Conservation (phyloP, 2,888 invertebrate species). For the Coremacera marginata region DNA sequence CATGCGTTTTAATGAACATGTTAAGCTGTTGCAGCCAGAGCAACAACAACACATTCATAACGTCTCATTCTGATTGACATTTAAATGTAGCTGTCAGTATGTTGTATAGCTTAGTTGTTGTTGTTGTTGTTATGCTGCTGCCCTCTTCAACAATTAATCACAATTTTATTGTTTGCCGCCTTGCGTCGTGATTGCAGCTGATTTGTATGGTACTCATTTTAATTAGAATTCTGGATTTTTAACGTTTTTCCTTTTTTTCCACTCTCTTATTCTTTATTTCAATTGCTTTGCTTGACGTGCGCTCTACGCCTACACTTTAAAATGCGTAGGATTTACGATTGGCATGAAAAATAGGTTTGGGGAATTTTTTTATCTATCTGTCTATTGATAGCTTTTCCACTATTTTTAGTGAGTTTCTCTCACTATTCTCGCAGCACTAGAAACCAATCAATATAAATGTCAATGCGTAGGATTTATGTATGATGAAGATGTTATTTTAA, state of each 20-base stretch:
- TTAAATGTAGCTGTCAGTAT: constrained; percentile 48
- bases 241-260: not conserved
- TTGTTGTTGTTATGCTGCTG: constrained; percentile 15
- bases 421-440: not conserved
- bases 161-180: constrained; percentile 15
- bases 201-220: constrained; percentile 25
- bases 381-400: not conserved
- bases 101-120: constrained; percentile 7
- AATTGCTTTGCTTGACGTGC: not conserved
- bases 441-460: constrained; percentile 16
- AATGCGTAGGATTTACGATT: constrained; percentile 26
- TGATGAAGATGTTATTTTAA: constrained; percentile 12
- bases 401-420: not conserved
- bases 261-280: not conserved
- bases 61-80: constrained; percentile 54
- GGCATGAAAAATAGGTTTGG: constrained; percentile 30
- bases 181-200: constrained; percentile 13
- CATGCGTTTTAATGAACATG: constrained; percentile 1
- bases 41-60: constrained; percentile 4
- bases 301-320: constrained; percentile 2
- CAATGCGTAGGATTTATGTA: constrained; percentile 26
- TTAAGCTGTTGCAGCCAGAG: constrained; percentile 18
- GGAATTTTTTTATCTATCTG: constrained; percentile 11
- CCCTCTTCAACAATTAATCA: constrained; percentile 36
- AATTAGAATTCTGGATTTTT: constrained; percentile 35